Evolutionary conservation across 2,797 vertebrate genomes (phyloP).

Genomic region (Chelmon rostratus): DNA sequence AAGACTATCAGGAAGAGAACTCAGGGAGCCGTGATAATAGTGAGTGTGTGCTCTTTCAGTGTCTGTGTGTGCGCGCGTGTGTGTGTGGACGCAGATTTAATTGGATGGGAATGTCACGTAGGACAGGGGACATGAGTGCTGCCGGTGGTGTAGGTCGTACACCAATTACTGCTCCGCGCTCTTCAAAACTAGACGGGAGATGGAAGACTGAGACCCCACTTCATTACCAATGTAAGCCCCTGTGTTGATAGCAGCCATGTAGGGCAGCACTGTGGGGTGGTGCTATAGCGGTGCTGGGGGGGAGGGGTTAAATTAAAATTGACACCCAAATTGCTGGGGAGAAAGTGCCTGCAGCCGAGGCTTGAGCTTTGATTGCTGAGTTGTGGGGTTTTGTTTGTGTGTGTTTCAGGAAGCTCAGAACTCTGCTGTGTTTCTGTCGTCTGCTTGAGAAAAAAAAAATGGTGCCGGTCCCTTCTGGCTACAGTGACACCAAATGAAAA

Average conservation of each 20-base stretch:
- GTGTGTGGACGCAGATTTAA: slow-evolving; percentile 69
- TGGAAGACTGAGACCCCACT: slow-evolving; percentile 75
- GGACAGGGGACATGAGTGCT: slow-evolving; percentile 83
- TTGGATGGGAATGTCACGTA: slow-evolving; percentile 85
- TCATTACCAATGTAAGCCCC: slow-evolving; percentile 77
- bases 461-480: neutral
- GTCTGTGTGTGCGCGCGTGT: slow-evolving; percentile 47
- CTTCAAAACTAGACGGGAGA: slow-evolving; percentile 73
- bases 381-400: neutral
- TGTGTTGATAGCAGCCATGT: slow-evolving; percentile 66
- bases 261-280: slow-evolving; percentile 48
- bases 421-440: neutral
- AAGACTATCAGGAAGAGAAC: slow-evolving; percentile 61
- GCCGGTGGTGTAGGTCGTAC: slow-evolving; percentile 81
- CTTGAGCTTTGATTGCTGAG: slow-evolving; percentile 10
- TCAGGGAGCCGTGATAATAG: slow-evolving; percentile 49
- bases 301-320: slow-evolving; percentile 39
- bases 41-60: slow-evolving; percentile 34
- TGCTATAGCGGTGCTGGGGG: neutral
- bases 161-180: slow-evolving; percentile 82
- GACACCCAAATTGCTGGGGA: slow-evolving; percentile 31
- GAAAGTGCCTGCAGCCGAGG: slow-evolving; percentile 8
- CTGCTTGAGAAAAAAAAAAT: neutral
- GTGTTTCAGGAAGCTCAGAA: neutral
- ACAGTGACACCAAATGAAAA: slow-evolving; percentile 3